Base-by-base conservation (phyloP, 1,140 invertebrate genomes). In the Aethina tumida region DNA sequence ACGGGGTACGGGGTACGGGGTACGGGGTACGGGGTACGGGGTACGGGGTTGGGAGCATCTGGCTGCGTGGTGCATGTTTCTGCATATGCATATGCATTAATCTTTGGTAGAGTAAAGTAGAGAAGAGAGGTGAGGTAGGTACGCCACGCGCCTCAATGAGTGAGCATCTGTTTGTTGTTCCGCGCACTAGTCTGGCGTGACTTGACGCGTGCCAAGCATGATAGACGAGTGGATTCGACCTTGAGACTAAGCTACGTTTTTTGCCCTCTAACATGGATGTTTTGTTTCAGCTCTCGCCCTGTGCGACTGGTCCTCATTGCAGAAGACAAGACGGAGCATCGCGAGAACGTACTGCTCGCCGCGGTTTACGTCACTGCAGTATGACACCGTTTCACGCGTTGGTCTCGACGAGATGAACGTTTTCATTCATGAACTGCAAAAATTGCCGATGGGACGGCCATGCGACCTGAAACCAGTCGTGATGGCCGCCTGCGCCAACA, bases 291-390 rank as follows among this genome's bases (percentile, higher is more conserved):
- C 87, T 39, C 61, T 92, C 32, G 87, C 87, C 7, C 74, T 91
- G 25, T 87, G 84, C 56, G 79, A 90, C 53, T 90, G 84, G 85
- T 85, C 82, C 1, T 75, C 81, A 2, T 59, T 88, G 0, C 88
- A 92, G 50, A 79, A 82, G 41, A 72, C 71, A 0, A 69, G 87
- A 15, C 66, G 89, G 16, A 84, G 85, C 49, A 71, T 91, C 30
- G 77, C 84, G 0, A 68, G 78, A 13, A 72, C 71, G 1, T 81
- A 87, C 58, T 82, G 83, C 48, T 81, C 83, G 4, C 85, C 86
- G 0, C 73, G 79, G 30, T 70, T 77, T 32, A 76, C 78, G 27
- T 82, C 84, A 0, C 60, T 70, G 8, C 75, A 76, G 47, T 87
- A 75, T 59, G 62, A 75, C 19, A 65, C 74, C 25, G 73, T 85